phyloP scores from a whole-genome alignment of 2,888 invertebrate species.

The Mythimna loreyi region DNA sequence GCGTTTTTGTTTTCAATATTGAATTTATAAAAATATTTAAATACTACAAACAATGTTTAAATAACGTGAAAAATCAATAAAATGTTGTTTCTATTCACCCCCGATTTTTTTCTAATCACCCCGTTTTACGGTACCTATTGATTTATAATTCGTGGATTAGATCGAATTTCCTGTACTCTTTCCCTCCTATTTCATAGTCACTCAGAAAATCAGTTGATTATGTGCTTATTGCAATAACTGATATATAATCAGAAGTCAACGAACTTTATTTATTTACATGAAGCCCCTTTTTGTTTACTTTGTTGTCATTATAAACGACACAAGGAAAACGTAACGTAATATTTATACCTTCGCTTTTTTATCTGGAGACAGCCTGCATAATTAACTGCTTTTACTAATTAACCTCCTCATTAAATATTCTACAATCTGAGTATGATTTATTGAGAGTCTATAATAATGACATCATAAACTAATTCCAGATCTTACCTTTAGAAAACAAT shows the following conservation, averaged over 20 bases:
- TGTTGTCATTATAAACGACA: conserved; percentile 1
- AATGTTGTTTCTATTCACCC: no score
- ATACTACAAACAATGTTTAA: no score
- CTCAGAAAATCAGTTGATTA: not conserved
- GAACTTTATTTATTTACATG: conserved; percentile 5
- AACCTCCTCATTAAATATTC: conserved; percentile 3
- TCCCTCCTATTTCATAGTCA: not conserved
- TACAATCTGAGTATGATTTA: not conserved
- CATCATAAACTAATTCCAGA: conserved; percentile 81
- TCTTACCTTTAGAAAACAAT: conserved; percentile 97
- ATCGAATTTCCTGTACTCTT: not conserved
- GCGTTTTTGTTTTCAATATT: no score
- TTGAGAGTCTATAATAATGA: conserved; percentile 23
- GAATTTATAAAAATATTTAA: no score
- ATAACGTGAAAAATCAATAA: no score
- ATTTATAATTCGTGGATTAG: not conserved
- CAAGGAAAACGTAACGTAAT: conserved; percentile 13
- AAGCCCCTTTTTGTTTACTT: not conserved
- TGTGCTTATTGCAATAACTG: not conserved
- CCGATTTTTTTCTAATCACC: no score
- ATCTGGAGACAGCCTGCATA: conserved; percentile 20
- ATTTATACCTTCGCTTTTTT: conserved; percentile 20
- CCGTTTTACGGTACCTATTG: no score
- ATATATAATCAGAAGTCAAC: conserved; percentile 1
- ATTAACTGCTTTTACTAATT: conserved; percentile 36